Evolutionary conservation across 2,888 invertebrate species (phyloP), one percentile per base, ranked within the genome.

Genomic region (Pterostichus madidus): DNA sequence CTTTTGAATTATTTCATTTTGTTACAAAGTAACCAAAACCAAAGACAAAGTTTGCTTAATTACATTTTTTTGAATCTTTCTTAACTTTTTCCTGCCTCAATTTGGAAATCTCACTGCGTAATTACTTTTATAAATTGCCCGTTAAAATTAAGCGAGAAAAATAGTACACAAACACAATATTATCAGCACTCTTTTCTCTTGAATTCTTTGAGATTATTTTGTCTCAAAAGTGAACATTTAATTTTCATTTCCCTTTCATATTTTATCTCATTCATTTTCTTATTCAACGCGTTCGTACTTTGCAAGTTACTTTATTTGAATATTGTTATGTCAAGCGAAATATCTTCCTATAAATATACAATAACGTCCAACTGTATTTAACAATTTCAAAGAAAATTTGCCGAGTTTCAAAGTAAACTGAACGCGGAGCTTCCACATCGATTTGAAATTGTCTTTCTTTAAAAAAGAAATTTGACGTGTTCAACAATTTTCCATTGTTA

Each of bases 271-370:
- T 64, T 64, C 35, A 64, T 64, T 64, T 64, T 64, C 64, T 64
- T 35, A 32, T 35, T 35, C 64, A 64, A 6, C 64, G 64, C 64
- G 13, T 64, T 2, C 64, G 3, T 31, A 35, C 13, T 64, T 61
- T 61, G 24, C 32, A n/a, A 61, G 61, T 61, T 32, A 61, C 61
- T 56, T 64, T 64, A 64, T 64, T 64, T 64, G 64, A 64, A 64
- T 64, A 64, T 64, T 64, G 64, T 64, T 35, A 64, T 64, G 64
- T 64, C 64, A 64, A 13, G 64, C 64, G 64, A 35, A 64, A 64
- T 64, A 64, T 64, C 64, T 64, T n/a, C 35, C 64, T 64, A 64
- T 64, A 64, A 64, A 64, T 39, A 64, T 64, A 64, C 64, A 64
- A 64, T 64, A 64, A 32, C 35, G 32, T 64, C 32, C 64, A 64